Conservation (phyloP, 1,140 invertebrate genomes). For the Atopsyche davidsoni region DNA sequence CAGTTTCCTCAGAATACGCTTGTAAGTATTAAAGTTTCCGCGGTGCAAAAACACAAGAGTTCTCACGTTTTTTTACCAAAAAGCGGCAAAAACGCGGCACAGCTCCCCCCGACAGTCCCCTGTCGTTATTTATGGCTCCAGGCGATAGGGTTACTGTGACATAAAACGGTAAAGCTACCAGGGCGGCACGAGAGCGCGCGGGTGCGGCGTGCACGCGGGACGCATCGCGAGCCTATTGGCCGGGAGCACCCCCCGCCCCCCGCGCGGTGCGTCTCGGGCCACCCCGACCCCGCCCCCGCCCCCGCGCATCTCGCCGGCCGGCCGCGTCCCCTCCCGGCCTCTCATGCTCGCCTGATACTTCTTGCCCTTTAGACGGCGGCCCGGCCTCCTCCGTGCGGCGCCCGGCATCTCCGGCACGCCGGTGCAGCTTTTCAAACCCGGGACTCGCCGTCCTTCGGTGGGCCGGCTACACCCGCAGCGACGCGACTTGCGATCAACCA, state of each 20-base stretch:
- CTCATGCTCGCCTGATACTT: conserved; percentile 25
- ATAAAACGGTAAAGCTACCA: conserved; percentile 14
- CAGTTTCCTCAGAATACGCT: no score
- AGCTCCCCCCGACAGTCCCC: no score
- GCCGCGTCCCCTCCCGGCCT: conserved; percentile 3
- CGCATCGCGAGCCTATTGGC: not conserved
- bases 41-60: not conserved
- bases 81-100: not conserved
- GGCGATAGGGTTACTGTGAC: conserved; percentile 19
- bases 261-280: not conserved
- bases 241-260: not conserved
- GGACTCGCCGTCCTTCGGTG: no score
- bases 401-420: not conserved
- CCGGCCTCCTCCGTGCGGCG: conserved; percentile 8
- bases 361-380: conserved; percentile 27
- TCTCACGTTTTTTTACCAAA: not conserved
- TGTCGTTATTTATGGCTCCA: conserved; percentile 10
- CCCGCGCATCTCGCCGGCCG: conserved; percentile 4
- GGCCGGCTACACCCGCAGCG: no score
- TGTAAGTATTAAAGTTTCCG: no score
- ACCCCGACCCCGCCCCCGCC: not conserved
- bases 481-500: no score
- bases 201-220: conserved; percentile 5
- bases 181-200: conserved; percentile 6
- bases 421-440: not conserved